Conservation (phyloP, 1,140 invertebrate genomes). For the Ceratosolen fusciceps region DNA sequence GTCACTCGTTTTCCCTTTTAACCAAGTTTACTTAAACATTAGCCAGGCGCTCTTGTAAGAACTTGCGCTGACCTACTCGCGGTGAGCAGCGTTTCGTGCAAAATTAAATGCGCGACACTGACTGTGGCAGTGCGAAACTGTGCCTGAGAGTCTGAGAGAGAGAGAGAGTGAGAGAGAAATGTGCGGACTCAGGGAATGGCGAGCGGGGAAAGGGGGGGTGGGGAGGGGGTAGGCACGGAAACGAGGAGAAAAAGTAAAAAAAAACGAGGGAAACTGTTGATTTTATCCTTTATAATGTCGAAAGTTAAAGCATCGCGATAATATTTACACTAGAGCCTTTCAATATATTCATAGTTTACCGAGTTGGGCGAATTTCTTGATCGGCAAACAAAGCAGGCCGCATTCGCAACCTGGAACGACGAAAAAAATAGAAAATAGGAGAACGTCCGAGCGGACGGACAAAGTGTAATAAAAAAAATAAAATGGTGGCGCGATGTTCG, state of each 20-base stretch:
- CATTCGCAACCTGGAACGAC: slow-evolving; percentile 1
- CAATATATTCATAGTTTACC: slow-evolving; percentile 50
- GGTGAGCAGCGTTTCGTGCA: background rate
- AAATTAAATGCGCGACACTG: background rate
- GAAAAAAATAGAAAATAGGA: slow-evolving; percentile 42
- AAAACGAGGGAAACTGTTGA: slow-evolving; percentile 19
- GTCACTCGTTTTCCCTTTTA: slow-evolving; percentile 9
- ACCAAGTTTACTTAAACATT: background rate
- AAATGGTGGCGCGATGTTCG: slow-evolving; percentile 15
- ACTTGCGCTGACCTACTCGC: background rate
- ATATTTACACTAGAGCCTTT: slow-evolving; percentile 45
- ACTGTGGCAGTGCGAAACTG: too few species aligned
- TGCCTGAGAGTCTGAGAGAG: too few species aligned
- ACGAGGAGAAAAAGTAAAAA: background rate
- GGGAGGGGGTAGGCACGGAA: background rate
- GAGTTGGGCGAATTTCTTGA: slow-evolving; percentile 44
- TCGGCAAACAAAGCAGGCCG: slow-evolving; percentile 45
- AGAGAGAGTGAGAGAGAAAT: too few species aligned
- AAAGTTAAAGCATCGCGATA: slow-evolving; percentile 24
- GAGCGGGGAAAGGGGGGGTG: too few species aligned
- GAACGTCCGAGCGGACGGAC: background rate
- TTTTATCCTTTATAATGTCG: slow-evolving; percentile 35
- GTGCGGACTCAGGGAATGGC: too few species aligned
- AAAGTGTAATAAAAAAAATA: slow-evolving; percentile 30
- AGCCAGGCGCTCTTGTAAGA: background rate